Conservation (phyloP, 2,797 vertebrate genomes). For the Threskiornis aethiopicus region DNA sequence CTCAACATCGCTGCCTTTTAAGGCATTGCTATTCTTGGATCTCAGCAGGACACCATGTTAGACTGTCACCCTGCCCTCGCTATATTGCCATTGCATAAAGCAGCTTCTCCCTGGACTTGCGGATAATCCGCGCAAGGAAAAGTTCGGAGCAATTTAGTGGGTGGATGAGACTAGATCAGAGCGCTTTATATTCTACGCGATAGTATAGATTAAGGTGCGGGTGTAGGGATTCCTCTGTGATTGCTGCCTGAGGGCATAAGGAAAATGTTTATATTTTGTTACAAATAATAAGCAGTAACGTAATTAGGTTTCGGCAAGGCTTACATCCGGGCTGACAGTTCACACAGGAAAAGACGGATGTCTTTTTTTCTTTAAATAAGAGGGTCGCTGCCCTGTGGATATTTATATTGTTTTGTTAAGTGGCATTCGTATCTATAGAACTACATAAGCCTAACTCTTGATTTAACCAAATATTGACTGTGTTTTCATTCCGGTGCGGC, state of each 20-base stretch:
- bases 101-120: slow-evolving; percentile 53
- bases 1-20: slow-evolving; percentile 83
- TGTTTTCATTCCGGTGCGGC: fast-evolving
- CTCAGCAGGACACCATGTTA: slow-evolving; percentile 74
- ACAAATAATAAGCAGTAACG: not conserved
- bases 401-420: not conserved
- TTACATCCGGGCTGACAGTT: not conserved
- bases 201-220: not conserved
- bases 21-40: slow-evolving; percentile 80
- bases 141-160: not conserved
- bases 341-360: not conserved
- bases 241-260: not conserved
- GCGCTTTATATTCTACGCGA: fast-evolving
- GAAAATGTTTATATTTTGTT: not conserved
- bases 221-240: not conserved
- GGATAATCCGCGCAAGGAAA: slow-evolving; percentile 46
- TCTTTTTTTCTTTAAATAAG: not conserved
- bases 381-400: not conserved
- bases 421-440: not conserved
- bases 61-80: slow-evolving; percentile 74
- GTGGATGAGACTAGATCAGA: not conserved
- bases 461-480: not conserved
- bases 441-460: not conserved
- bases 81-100: slow-evolving; percentile 61
- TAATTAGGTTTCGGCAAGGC: not conserved